phyloP scores from a whole-genome alignment of 2,888 invertebrate species.

The Coleophora deauratella region DNA sequence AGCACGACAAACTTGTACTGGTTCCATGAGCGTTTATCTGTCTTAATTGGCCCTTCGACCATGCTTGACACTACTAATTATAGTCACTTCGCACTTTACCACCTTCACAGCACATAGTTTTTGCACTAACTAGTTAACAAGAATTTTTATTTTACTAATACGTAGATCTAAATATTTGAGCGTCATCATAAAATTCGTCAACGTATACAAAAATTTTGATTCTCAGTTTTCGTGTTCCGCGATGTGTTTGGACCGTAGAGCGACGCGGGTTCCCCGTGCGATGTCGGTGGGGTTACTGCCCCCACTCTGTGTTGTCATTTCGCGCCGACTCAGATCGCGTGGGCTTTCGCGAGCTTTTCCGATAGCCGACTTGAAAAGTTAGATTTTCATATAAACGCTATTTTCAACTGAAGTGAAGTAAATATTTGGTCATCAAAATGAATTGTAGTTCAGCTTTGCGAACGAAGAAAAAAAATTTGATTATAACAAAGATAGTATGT shows the following conservation, averaged over 20 bases:
- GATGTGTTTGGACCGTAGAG: constrained; percentile 39
- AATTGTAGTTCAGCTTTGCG: too few relatives aligned
- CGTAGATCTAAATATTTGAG: too few relatives aligned
- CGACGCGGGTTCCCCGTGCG: constrained; percentile 55
- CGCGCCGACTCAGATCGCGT: constrained; percentile 64
- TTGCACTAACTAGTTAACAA: too few relatives aligned
- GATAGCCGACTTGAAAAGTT: constrained; percentile 11
- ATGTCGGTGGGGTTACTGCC: constrained; percentile 59
- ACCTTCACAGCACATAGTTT: constrained; percentile 33
- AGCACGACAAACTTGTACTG: constrained; percentile 54
- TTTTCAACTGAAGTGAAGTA: too few relatives aligned
- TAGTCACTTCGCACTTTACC: constrained; percentile 36
- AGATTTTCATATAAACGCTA: too few relatives aligned
- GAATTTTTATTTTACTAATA: constrained; percentile 3
- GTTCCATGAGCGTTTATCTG: constrained; percentile 57
- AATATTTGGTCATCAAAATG: too few relatives aligned
- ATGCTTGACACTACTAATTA: constrained; percentile 60
- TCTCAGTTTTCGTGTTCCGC: constrained; percentile 40
- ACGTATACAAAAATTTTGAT: too few relatives aligned
- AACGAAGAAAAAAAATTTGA: too few relatives aligned
- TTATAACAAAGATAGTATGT: too few relatives aligned
- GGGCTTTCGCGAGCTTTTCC: constrained; percentile 44
- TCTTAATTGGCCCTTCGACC: constrained; percentile 58
- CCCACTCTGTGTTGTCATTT: constrained; percentile 56
- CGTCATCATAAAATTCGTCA: too few relatives aligned